phyloP scores from a whole-genome alignment of 2,797 vertebrate genomes.

The Bovichtus diacanthus region DNA sequence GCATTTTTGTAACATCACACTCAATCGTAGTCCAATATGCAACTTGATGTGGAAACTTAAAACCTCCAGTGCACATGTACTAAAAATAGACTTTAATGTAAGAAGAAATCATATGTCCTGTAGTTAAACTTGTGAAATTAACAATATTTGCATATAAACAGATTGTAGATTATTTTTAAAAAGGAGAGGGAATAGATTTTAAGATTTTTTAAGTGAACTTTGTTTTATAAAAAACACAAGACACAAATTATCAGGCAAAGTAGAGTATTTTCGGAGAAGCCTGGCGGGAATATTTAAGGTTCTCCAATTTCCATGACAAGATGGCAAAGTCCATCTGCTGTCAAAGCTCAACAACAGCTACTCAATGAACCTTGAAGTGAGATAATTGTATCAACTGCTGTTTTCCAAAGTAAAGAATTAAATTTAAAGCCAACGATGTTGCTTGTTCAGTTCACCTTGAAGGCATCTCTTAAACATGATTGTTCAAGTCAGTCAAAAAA shows the following conservation, averaged over 20 bases:
- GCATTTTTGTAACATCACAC: not conserved
- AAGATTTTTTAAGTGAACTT: not conserved
- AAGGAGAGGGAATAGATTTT: not conserved
- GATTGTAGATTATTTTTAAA: not conserved
- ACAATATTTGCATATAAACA: not conserved
- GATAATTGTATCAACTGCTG: not conserved
- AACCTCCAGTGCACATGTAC: not conserved
- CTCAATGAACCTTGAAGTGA: not conserved
- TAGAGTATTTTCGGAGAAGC: not conserved
- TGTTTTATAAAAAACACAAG: not conserved
- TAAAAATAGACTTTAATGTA: not conserved
- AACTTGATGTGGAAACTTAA: not conserved
- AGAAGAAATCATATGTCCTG: not conserved
- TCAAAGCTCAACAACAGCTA: not conserved
- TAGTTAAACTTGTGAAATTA: fast-evolving
- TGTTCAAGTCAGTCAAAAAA: not conserved
- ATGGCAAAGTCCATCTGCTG: not conserved
- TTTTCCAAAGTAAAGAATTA: not conserved
- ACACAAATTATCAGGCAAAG: not conserved
- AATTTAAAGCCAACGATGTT: not conserved
- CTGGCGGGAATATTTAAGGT: not conserved
- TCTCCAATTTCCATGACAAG: not conserved
- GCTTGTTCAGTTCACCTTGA: not conserved
- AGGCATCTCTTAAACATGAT: not conserved
- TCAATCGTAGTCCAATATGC: not conserved